Base-by-base conservation (phyloP, 2,888 invertebrate species). In the Strigamia maritima region DNA sequence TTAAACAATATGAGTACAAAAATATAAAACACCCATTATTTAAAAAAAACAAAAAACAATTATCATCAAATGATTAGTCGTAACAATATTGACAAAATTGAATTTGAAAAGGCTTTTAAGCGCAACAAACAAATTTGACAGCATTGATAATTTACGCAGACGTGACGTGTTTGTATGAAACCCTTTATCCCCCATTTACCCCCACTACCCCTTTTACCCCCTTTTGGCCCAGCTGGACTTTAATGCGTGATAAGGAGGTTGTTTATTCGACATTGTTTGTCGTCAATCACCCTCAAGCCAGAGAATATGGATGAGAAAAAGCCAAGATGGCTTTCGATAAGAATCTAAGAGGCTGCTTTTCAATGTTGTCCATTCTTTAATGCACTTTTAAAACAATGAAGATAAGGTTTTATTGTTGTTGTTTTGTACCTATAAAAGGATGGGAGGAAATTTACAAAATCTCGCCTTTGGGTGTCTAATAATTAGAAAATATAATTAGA, bases 171-270 rank as follows among this genome's bases (percentile, higher is more conserved):
- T 8, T 38, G 38, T 8, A 10, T 16, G 16, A 54, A 54, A 7
- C 54, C 54, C 54, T 54, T 54, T 54, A 54, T 54, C 54, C 54
- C 54, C 54, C 54, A 54, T 54, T 54, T 54, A 54, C 54, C 54
- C 54, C 54, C 54, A 54, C 54, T 54, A 54, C 54, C 54, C 16
- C 54, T 54, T 54, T 54, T 54, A 54, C 54, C 54, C 54, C 54
- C 54, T 54, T 14, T 16, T 54, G 54, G 54, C 54, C 54, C 54
- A 54, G 54, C 54, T 54, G 54, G 54, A 54, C 54, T 54, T 54
- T 54, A 54, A 54, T 54, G 54, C 3, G 54, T 54, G 54, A 54
- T 54, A 54, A 54, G 54, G 38, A 54, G 8, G 54, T 54, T 54
- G 54, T 54, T 54, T 54, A 54, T 54, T 54, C 54, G n/a, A 40